Base-by-base conservation (phyloP, 2,888 invertebrate species). In the Cordylochernes scorpioides region DNA sequence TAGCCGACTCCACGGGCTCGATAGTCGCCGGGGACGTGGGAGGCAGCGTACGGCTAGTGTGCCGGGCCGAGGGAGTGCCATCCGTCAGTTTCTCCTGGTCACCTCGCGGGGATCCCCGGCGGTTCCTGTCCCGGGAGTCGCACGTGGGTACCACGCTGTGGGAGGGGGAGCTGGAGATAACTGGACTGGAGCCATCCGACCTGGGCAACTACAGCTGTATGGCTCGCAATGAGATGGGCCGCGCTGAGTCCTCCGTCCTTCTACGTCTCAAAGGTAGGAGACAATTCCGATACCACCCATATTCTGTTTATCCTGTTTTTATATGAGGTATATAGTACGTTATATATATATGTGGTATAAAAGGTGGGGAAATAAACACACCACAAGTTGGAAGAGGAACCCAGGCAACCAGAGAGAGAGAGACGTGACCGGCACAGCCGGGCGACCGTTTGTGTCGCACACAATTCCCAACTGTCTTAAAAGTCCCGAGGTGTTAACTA, bases 151-250 rank as follows among this genome's bases (percentile, higher is more conserved):
- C 69, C 2, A 60, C 84, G 18, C 68, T 68, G 1, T 75, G 75
- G 44, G 72, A 75, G 45, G 77, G 82, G 8, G 62, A 68, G 3
- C 60, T 91, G 15, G 63, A 68, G 30, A 68, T 91, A 32, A 66
- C 67, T 39, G 71, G 73, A 44, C 72, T 91, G 13, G 66, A 67
- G 1, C 63, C 70, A 0, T 62, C 66, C 0, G 88, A 91, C 52
- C 88, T 88, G 45, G 88, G 88, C 0, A 63, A 63, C 17, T 91
- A 88, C 49, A 72, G 73, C 43, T 91, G 91, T 49, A 67, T 71
- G 1, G 82, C 80, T 0, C 63, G 68, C 36, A 91, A 91, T 48
- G 71, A 71, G 32, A 56, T 80, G 43, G 86, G 86, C 1, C 68
- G 71, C 43, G 66, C 70, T n/a, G 67, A 67, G 1, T 67, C 72